Evolutionary conservation across 2,113 vertebrate species (phyloP), one percentile per base, ranked within the genome.

Genomic region (Rhea pennata): DNA sequence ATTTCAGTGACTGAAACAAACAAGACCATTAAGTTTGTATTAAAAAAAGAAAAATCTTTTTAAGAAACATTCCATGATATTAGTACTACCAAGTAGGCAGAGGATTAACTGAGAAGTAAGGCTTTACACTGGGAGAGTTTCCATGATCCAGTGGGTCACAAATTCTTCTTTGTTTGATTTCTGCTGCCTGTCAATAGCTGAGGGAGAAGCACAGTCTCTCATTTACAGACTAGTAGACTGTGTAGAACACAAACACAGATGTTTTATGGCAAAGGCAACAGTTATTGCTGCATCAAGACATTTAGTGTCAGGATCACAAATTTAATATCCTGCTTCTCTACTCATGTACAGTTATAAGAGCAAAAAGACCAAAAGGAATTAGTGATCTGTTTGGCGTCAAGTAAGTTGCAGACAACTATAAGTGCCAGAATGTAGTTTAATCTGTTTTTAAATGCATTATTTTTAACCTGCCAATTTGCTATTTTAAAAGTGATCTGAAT

Each of bases 61-160:
- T 40, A 39, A 59, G 65, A 93, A 46, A 23, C 20, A 31, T 88
- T 95, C 85, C 56, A 2, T 77, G 46, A 10, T 67, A 61, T 13
- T 90, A 81, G 84, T 40, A 95, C 82, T 93, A 82, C 54, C 50
- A 77, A 40, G 79, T 88, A 82, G 75, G 78, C 67, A 91, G 50
- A 95, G 62, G 88, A 74, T 92, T 96, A 94, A 76, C 39, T 59
- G 39, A 70, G 54, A 75, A 87, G 76, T 85, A 71, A 95, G 73
- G 23, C 92, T 96, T 95, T 78, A 86, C 79, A 36, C 51, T 90
- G 61, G 69, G 67, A 90, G 94, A 92, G 15, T 84, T 94, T 95
- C 94, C 93, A 84, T 98, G 98, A 98, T 98, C 98, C 98, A 98
- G 97, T 97, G 97, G 89, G 93, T 97, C 87, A 81, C 88, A 1